Conservation (phyloP, 37 sponge, comb jelly and placozoan genomes). For the Mnemiopsis leidyi region DNA sequence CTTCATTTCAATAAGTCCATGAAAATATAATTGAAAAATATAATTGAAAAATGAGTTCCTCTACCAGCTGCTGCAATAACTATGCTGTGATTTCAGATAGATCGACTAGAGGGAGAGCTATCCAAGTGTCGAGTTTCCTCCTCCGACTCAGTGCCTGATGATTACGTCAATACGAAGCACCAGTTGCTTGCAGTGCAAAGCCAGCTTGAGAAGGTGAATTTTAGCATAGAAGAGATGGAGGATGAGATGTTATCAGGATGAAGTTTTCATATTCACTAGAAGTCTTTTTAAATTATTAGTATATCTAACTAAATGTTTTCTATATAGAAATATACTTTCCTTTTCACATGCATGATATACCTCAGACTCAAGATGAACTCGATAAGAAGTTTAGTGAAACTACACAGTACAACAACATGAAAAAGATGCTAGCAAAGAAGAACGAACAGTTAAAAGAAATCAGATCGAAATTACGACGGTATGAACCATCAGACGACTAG, state of each 20-base stretch:
- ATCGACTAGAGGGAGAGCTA: background rate
- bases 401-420: conserved; percentile 84
- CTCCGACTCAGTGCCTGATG: conserved; percentile 7
- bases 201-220: conserved; percentile 76
- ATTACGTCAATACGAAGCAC: conserved; percentile 63
- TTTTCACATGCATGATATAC: background rate
- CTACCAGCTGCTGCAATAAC: too few relatives aligned
- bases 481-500: conserved; percentile 65
- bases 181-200: conserved; percentile 74
- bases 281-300: too few relatives aligned
- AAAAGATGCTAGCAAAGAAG: conserved; percentile 83
- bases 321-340: too few relatives aligned
- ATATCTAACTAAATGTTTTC: too few relatives aligned
- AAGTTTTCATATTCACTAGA: too few relatives aligned
- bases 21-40: too few relatives aligned
- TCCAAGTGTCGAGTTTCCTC: background rate
- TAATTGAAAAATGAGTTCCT: too few relatives aligned
- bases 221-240: too few relatives aligned
- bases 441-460: conserved; percentile 86
- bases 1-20: too few relatives aligned
- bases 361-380: conserved; percentile 74
- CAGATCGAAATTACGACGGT: conserved; percentile 73
- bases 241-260: too few relatives aligned
- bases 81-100: too few relatives aligned
- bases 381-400: conserved; percentile 86